Evolutionary conservation across 2,797 vertebrate genomes (phyloP).

Genomic region (Enteromius anoplus): DNA sequence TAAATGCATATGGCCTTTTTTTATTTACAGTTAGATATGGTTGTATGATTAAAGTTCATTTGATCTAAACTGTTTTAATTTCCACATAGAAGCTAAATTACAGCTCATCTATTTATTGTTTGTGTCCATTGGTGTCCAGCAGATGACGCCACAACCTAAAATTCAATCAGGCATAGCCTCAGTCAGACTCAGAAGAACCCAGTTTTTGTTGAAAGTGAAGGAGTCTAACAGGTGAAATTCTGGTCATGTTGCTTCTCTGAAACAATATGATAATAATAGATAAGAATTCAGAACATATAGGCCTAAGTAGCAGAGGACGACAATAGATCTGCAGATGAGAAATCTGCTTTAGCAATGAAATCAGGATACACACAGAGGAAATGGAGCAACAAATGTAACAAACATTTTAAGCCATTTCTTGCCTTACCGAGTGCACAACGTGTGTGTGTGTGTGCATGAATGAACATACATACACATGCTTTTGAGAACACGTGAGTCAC

Average conservation of each 20-base stretch:
- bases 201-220: neutral
- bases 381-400: neutral
- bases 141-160: constrained; percentile 16
- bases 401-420: neutral
- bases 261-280: neutral
- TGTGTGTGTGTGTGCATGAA: neutral
- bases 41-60: neutral
- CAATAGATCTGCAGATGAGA: neutral
- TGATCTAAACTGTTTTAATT: neutral
- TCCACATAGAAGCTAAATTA: neutral
- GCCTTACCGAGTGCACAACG: neutral
- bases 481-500: neutral
- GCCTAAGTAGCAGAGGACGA: neutral
- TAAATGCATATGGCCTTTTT: neutral
- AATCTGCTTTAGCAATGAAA: neutral
- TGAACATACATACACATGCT: neutral
- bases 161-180: neutral
- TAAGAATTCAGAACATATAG: neutral
- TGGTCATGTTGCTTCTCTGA: neutral
- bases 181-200: neutral
- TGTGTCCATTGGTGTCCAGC: neutral
- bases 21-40: neutral
- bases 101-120: neutral
- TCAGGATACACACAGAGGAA: neutral
- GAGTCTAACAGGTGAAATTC: neutral